Base-by-base conservation (phyloP, 64 coral and sea anemone genomes). In the Pocillopora damicornis region DNA sequence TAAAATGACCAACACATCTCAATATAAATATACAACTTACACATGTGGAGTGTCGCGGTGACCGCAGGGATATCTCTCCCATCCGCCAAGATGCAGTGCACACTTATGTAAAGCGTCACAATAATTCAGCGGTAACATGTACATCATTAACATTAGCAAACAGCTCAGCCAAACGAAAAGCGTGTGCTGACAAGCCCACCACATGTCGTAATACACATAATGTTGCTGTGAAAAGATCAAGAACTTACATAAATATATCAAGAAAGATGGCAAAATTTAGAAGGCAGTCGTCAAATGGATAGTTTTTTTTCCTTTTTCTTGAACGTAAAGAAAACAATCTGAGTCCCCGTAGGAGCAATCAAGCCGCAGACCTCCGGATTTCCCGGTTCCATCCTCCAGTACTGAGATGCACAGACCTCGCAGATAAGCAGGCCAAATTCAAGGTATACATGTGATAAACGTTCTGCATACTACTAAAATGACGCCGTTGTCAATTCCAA, bases 181-280 rank as follows among this genome's bases (percentile, higher is more conserved):
- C 18, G 91, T 92, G 73, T 99, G 97, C 60, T 99, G 97, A 59
- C 93, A 91, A 9, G 97, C 93, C 96, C 97, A 99, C 97, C 90
- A 95, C 88, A 99, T 79, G 84, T 98, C 96, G 22, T 98, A 98
- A 79, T 98, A 98, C 15, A 98, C 88, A 81, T 86, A 93, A 79
- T 92, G 90, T 92, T 92, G 93, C 96, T 98, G 77, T 71, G 62
- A 73, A 90, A 9, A 79, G 22, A 20, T 11, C 30, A 80, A 37
- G 42, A 77, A 76, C 13, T 75, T 61, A 87, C 15, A 37, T 56
- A 14, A 16, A 65, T 0, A 61, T 35, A 88, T 86, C 23, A 76
- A 73, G 3, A 63, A 58, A 15, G 51, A 59, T 18, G 25, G 65
- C 7, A 51, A 2, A 2, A 0, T 51, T 51, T 51, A 51, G 7